Evolutionary conservation across 2,888 invertebrate genomes (phyloP), one percentile per base, ranked within the genome.

Genomic region (Ganaspis brasiliensis): DNA sequence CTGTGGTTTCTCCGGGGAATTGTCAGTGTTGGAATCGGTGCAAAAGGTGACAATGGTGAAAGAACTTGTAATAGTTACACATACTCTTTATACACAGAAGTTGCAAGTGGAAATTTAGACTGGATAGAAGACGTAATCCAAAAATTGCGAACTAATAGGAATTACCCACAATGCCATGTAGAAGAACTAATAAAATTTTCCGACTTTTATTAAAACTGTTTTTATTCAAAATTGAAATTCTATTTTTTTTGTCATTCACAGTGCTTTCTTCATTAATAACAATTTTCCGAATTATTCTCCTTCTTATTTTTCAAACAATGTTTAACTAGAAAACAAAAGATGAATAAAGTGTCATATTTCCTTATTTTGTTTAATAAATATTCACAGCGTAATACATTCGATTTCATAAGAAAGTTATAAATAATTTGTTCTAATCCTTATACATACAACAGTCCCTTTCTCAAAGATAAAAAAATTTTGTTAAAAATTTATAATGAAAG

Each of bases 1-100:
- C 80, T 90, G 5, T 92, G 91, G 89, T 92, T 91, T 79, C 84
- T 93, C 6, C 87, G 91, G 59, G 93, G 93, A 0, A 87, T 93
- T 73, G 92, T 93, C 4, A 92, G 92, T 78, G 86, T 91, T 40
- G 90, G 91, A 9, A 82, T 92, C 5, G 88, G 87, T 5, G 75
- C 83, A 37, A 79, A 70, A 10, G 24, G 70, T 24, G 10, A 55
- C 0, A 87, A 84, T 9, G 89, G 85, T 0, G 6, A 21, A 14
- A 80, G 76, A 63, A 76, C 67, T 40, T 92, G 92, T 75, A 82
- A 92, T 79, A 88, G 85, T 72, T 82, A 87, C 59, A 78, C 88
- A 2, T 91, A 90, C 78, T 87, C 91, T 16, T 83, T 92, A 19
- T 92, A 90, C 67, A 92, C 92, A 1, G 81, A 79, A 82, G 77